Percentiles rank a stretch among this genome's conserved stretches.
phyloP scores from a whole-genome alignment of 2,888 invertebrate genomes.

The Prosopocoilus inquinatus region DNA sequence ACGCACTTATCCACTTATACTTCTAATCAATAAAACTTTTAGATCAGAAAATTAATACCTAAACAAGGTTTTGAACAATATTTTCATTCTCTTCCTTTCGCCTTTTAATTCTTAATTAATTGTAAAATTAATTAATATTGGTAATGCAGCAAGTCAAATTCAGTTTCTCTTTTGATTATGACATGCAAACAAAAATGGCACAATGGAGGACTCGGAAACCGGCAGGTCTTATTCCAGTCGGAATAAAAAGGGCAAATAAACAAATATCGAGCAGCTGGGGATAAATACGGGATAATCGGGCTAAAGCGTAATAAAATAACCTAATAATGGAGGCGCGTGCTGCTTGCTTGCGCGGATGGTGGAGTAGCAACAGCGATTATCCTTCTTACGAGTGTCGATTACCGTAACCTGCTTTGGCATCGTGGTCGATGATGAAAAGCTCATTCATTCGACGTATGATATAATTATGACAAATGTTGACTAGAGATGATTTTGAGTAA shows the following conservation, averaged over 20 bases:
- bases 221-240: conserved; percentile 5
- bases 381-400: conserved; percentile 35
- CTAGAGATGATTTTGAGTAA: too few relatives aligned
- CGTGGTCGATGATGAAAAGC: conserved; percentile 12
- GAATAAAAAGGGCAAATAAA: conserved; percentile 18
- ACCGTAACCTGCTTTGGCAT: background rate
- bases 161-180: too few relatives aligned
- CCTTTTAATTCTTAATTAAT: too few relatives aligned
- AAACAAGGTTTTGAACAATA: too few relatives aligned
- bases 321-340: conserved; percentile 32
- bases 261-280: conserved; percentile 28
- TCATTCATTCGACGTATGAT: conserved; percentile 7
- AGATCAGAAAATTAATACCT: too few relatives aligned
- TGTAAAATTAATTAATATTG: too few relatives aligned
- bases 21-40: too few relatives aligned
- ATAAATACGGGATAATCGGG: conserved; percentile 33
- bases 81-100: too few relatives aligned
- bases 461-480: too few relatives aligned
- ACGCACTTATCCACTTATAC: too few relatives aligned
- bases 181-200: too few relatives aligned
- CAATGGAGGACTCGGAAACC: background rate
- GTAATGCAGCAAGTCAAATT: too few relatives aligned
- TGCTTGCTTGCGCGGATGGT: background rate
- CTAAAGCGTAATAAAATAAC: conserved; percentile 37
- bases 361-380: conserved; percentile 30